Evolutionary conservation across 2,888 invertebrate genomes (phyloP).

Genomic region (Coenonympha arcania): DNA sequence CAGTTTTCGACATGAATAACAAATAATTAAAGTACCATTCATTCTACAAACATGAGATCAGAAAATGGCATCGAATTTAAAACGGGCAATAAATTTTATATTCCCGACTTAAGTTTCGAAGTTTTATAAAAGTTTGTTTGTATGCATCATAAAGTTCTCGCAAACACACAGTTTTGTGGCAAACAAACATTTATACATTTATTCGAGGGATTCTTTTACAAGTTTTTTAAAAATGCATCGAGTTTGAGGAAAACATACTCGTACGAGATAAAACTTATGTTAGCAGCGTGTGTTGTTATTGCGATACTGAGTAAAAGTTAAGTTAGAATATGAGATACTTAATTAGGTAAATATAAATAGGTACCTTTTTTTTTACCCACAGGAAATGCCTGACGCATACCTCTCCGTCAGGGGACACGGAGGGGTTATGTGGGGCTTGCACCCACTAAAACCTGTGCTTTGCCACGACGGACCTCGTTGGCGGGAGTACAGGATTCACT

Average conservation of each 20-base stretch:
- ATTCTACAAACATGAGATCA: not conserved
- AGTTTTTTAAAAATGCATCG: not conserved
- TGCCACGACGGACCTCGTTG: too few species aligned
- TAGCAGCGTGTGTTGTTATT: not conserved
- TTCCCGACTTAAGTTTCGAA: conserved; percentile 1
- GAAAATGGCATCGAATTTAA: conserved; percentile 5
- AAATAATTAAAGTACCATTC: not conserved
- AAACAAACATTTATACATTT: conserved; percentile 18
- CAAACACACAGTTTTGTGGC: conserved; percentile 11
- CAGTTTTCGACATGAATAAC: not conserved
- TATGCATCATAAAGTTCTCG: conserved; percentile 12
- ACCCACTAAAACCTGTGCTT: too few species aligned
- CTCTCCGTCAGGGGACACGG: too few species aligned
- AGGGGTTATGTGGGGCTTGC: too few species aligned
- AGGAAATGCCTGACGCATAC: too few species aligned
- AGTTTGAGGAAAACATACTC: not conserved
- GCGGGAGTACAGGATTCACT: too few species aligned
- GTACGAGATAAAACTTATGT: not conserved
- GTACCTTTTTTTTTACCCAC: too few species aligned
- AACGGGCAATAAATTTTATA: conserved; percentile 10
- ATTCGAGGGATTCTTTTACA: conserved; percentile 14
- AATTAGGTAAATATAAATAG: too few species aligned
- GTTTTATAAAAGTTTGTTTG: conserved; percentile 6
- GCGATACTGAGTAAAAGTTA: not conserved
- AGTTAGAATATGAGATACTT: too few species aligned